These are phyloP conservation scores for Trididemnum nubilum DNA, from an alignment of 23 tunicate species.

Conservation along the genomic window DNA sequence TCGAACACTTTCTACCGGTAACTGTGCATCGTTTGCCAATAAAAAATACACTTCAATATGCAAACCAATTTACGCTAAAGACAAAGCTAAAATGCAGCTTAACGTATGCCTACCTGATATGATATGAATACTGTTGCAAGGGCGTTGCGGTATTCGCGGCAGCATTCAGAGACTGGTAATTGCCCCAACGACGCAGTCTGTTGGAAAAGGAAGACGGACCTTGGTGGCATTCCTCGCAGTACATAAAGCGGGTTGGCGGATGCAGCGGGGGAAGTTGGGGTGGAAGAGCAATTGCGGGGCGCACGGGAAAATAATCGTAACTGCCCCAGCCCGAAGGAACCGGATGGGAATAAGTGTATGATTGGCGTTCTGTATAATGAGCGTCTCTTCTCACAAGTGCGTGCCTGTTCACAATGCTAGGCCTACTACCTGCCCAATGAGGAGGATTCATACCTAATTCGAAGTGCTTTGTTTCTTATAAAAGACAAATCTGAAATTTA, in stretches of 20 bases:
- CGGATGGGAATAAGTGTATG: background rate
- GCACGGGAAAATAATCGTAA: background rate
- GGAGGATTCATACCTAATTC: no score
- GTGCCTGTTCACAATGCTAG: no score
- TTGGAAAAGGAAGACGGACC: background rate
- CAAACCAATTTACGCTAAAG: no score
- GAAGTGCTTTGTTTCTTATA: no score
- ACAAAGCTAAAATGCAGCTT: no score
- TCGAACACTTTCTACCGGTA: no score
- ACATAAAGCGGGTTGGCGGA: background rate
- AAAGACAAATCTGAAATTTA: no score
- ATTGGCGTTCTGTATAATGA: background rate
- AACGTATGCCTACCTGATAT: no score
- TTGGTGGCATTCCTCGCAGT: background rate
- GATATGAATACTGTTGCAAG: no score
- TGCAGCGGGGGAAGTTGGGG: slow-evolving; percentile 1
- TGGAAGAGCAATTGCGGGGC: background rate
- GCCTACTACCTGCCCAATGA: no score
- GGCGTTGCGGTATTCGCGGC: background rate
- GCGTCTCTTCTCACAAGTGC: background rate
- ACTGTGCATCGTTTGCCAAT: no score
- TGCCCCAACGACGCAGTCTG: background rate
- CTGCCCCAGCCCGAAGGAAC: slow-evolving; percentile 18
- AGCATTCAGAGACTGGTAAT: background rate
- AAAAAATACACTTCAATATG: no score